Conservation (phyloP, 2,888 invertebrate genomes). For the Fissipunctia ypsillon region DNA sequence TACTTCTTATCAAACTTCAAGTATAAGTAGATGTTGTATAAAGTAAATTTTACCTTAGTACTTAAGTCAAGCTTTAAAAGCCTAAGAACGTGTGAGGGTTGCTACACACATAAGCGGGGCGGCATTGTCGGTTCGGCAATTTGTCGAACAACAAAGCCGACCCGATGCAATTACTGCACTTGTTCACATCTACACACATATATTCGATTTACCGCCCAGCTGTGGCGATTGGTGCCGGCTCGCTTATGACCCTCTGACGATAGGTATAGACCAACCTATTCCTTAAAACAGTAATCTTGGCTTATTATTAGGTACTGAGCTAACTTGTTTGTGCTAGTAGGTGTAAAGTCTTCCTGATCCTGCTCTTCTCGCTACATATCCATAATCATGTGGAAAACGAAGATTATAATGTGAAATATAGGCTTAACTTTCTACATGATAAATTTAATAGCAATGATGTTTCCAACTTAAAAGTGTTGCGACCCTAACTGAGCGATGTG, state of each 20-base stretch:
- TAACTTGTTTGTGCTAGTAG: not conserved
- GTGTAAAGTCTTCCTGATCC: not conserved
- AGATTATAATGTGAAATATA: not conserved
- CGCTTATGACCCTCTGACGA: no score
- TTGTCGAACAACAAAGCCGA: no score
- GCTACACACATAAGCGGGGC: no score
- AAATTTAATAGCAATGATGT: not conserved
- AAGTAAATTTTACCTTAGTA: not conserved
- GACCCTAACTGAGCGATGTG: no score
- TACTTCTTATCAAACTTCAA: not conserved
- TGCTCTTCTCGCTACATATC: not conserved
- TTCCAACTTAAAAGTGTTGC: not conserved
- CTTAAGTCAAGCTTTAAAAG: not conserved
- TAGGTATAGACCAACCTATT: not conserved
- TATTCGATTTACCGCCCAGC: no score
- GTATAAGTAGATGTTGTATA: not conserved
- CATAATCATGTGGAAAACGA: not conserved
- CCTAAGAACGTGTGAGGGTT: no score
- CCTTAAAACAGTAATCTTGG: not conserved
- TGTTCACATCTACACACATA: no score
- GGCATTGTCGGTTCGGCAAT: no score
- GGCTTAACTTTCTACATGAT: not conserved
- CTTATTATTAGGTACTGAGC: not conserved
- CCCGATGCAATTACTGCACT: no score
- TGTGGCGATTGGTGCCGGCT: no score